Conservation (phyloP, 1,140 invertebrate species). For the Camponotus vicinus region DNA sequence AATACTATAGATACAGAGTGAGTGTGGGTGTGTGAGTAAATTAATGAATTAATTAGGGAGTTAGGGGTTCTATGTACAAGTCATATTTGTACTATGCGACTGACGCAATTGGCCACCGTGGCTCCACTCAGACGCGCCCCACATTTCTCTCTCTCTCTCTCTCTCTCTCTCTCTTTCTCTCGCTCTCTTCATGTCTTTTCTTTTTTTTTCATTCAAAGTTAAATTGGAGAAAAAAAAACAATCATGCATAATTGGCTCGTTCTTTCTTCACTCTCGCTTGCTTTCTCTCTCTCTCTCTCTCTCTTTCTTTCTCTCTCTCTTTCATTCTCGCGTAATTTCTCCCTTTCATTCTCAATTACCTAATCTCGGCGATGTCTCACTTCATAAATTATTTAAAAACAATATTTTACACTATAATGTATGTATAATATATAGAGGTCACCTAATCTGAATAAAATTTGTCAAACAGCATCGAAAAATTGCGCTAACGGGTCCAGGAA, state of each 20-base stretch:
- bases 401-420: slow-evolving; percentile 84
- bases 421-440: slow-evolving; percentile 81
- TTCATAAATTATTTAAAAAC: slow-evolving; percentile 84
- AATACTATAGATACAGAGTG: slow-evolving; percentile 87
- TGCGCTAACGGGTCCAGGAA: slow-evolving; percentile 79
- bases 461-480: slow-evolving; percentile 79
- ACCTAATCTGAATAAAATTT: slow-evolving; percentile 81
- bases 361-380: slow-evolving; percentile 82
- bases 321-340: slow-evolving; percentile 66
- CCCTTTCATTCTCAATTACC: slow-evolving; percentile 77
- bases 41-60: slow-evolving; percentile 82
- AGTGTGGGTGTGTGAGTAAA: slow-evolving; percentile 85
- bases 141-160: slow-evolving; percentile 70
- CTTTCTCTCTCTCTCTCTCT: slow-evolving; percentile 20
- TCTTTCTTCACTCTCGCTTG: slow-evolving; percentile 48
- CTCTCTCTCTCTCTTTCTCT: too few relatives aligned
- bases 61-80: slow-evolving; percentile 85
- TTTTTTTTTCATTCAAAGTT: slow-evolving; percentile 57
- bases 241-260: slow-evolving; percentile 46
- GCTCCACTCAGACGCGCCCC: slow-evolving; percentile 81
- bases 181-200: slow-evolving; percentile 69
- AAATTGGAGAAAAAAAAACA: slow-evolving; percentile 49
- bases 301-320: slow-evolving; percentile 12
- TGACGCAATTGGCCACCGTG: slow-evolving; percentile 82
- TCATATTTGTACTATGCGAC: slow-evolving; percentile 86